Evolutionary conservation across 2,888 invertebrate species (phyloP).

Genomic region (Noctua janthina): DNA sequence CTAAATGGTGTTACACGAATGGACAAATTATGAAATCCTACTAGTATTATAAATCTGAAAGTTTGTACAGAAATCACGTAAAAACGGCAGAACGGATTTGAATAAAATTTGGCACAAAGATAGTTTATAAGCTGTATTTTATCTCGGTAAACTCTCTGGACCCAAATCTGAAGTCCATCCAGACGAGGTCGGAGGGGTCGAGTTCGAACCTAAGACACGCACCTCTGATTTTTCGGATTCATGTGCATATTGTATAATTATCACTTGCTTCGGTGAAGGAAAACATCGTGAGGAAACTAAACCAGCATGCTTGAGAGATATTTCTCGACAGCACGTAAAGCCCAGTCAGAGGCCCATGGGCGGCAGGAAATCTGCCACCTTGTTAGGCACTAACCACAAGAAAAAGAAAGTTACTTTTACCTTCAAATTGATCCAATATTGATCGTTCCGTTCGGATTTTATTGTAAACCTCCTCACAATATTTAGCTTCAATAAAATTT

Average conservation of each 20-base stretch:
- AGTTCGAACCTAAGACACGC: no score
- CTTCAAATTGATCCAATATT: neutral
- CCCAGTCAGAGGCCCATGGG: no score
- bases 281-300: no score
- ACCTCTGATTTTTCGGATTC: no score
- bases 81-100: neutral
- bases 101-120: no score
- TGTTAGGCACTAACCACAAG: no score
- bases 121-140: neutral
- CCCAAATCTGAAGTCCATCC: neutral
- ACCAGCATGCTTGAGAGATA: no score
- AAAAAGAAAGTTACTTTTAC: neutral
- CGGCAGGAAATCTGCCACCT: no score
- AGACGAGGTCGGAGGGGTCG: neutral
- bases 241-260: no score
- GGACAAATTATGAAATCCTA: no score
- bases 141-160: neutral
- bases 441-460: neutral
- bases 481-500: constrained; percentile 7
- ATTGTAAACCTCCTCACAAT: neutral
- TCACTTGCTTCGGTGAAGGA: no score
- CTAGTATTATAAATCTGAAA: neutral
- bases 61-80: neutral
- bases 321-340: no score
- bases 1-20: neutral